Evolutionary conservation across 2,797 vertebrate species (phyloP).

Genomic region (Bucorvus abyssinicus): DNA sequence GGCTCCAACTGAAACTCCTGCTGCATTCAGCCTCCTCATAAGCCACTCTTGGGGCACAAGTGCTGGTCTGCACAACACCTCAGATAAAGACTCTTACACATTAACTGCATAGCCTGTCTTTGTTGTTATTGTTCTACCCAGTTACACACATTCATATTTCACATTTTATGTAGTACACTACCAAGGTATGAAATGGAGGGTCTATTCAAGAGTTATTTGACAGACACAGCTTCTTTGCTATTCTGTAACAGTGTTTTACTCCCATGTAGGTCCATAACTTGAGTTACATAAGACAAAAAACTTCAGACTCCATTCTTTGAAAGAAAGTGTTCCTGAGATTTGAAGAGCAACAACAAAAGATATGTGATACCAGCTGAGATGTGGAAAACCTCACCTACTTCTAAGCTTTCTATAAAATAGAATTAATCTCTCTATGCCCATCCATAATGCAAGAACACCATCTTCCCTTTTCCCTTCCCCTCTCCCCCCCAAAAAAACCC

Average conservation of each 20-base stretch:
- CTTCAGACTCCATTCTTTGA: too few relatives aligned
- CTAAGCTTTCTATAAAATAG: not conserved
- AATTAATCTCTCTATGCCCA: not conserved
- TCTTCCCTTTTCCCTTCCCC: too few relatives aligned
- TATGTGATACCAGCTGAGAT: not conserved
- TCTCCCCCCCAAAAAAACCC: accelerated
- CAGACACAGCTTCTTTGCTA: not conserved
- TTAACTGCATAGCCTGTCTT: accelerated
- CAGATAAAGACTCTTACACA: not conserved
- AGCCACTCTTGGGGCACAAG: accelerated
- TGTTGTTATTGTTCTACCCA: not conserved
- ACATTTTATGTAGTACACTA: not conserved
- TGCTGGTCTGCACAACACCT: accelerated
- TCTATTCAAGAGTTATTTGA: not conserved
- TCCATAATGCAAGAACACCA: not conserved
- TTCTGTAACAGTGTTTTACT: not conserved
- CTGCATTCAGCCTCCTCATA: not conserved
- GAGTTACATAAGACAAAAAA: not conserved
- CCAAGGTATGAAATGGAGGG: not conserved
- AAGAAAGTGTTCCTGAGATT: not conserved
- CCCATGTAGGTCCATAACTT: not conserved
- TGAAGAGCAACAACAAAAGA: not conserved
- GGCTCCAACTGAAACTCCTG: not conserved
- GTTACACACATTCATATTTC: not conserved
- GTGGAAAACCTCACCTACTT: not conserved